phyloP scores from a whole-genome alignment of 2,113 vertebrate species.

The Dolichotis patagonum region DNA sequence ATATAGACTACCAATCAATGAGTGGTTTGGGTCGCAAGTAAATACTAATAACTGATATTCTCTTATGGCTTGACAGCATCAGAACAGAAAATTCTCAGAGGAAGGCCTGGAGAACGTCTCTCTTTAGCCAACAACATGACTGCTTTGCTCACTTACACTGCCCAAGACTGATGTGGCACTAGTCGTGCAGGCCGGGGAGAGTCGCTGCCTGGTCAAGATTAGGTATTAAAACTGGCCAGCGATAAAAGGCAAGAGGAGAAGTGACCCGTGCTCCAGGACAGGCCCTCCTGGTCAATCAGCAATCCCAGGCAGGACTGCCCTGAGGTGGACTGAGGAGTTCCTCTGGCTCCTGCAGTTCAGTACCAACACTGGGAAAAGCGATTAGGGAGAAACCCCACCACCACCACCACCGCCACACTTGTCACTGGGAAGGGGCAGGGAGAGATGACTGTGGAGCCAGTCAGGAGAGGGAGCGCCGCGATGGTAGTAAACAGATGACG shows the following conservation, averaged over 20 bases:
- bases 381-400: not conserved
- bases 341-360: not conserved
- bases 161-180: not conserved
- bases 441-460: not conserved
- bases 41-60: not conserved
- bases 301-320: not conserved
- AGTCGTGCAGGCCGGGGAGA: not conserved
- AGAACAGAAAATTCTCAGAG: conserved; percentile 19
- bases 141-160: not conserved
- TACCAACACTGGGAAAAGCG: not conserved
- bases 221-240: not conserved
- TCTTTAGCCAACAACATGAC: conserved; percentile 16
- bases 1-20: not conserved
- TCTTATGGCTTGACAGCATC: not conserved
- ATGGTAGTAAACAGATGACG: not conserved
- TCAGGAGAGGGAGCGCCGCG: not conserved
- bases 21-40: not conserved
- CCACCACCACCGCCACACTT: too few species aligned
- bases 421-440: not conserved
- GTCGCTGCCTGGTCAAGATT: not conserved
- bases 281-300: not conserved
- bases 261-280: not conserved
- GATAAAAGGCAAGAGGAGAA: not conserved
- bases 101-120: not conserved
- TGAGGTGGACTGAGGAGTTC: not conserved